phyloP scores from a whole-genome alignment of 2,797 vertebrate genomes.

The Tokudaia muenninki region DNA sequence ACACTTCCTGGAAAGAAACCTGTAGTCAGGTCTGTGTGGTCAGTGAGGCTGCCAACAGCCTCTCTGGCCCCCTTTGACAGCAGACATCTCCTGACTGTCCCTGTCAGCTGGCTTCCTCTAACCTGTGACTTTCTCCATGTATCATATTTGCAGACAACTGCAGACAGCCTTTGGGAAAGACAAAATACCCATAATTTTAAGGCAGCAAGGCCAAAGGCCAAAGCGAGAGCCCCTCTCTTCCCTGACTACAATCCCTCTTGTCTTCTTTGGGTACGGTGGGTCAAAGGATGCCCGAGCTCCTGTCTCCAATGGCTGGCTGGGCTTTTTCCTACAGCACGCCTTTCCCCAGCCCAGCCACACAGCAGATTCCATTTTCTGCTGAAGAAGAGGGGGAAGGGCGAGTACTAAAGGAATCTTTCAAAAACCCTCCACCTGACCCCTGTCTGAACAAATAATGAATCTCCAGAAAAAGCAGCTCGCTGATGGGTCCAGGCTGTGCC shows the following conservation, averaged over 20 bases:
- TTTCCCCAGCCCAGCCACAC: constrained; percentile 3
- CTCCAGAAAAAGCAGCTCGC: constrained; percentile 77
- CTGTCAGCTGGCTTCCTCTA: neutral
- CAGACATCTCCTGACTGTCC: neutral
- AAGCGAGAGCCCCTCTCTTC: neutral
- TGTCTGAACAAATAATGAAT: constrained; percentile 84
- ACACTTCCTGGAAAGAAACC: constrained; percentile 22
- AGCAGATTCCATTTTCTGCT: neutral
- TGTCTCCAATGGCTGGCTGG: neutral
- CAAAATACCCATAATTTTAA: neutral
- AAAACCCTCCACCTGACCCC: constrained; percentile 74
- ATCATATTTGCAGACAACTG: neutral
- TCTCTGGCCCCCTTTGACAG: neutral
- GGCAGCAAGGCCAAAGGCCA: neutral
- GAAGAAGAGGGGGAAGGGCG: neutral
- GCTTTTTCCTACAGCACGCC: neutral
- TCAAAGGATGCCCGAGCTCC: neutral
- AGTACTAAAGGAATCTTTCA: constrained; percentile 68
- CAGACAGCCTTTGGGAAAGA: neutral
- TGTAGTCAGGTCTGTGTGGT: neutral
- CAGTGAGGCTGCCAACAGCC: neutral
- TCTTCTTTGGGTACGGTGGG: neutral
- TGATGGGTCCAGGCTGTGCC: constrained; percentile 76
- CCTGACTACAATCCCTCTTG: neutral
- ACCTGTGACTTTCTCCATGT: neutral